These are phyloP conservation scores for Styela clava DNA, from an alignment of 23 tunicate species.

Conservation along the genomic window DNA sequence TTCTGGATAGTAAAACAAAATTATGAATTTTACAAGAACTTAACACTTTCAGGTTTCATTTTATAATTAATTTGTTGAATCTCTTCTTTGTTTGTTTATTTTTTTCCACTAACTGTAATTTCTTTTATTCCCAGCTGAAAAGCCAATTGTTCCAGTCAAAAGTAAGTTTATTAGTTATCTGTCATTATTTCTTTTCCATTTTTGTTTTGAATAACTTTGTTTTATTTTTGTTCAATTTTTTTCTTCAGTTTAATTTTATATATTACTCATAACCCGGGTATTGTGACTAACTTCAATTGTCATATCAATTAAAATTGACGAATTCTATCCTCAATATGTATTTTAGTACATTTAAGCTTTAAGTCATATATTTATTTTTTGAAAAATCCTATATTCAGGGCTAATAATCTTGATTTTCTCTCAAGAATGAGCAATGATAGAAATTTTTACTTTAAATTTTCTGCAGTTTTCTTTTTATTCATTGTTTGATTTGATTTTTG, in stretches of 20 bases:
- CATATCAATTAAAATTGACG: too few relatives aligned
- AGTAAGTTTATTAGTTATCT: not conserved
- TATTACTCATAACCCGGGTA: not conserved
- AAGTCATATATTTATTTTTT: too few relatives aligned
- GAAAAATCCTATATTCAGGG: too few relatives aligned
- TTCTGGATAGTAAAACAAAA: not conserved
- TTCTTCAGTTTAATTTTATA: too few relatives aligned
- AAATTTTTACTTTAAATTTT: too few relatives aligned
- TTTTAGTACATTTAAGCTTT: too few relatives aligned
- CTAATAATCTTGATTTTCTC: too few relatives aligned
- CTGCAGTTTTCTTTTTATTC: not conserved
- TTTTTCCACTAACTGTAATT: not conserved
- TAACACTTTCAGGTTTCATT: not conserved
- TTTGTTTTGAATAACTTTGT: too few relatives aligned
- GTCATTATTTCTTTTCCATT: too few relatives aligned
- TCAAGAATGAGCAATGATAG: not conserved
- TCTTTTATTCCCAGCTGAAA: not conserved
- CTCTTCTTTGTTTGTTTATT: not conserved
- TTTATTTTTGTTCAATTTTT: not conserved
- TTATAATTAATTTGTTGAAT: not conserved
- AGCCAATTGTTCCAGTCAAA: not conserved
- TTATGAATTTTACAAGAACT: too few relatives aligned
- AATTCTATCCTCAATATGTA: too few relatives aligned
- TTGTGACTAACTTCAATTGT: not conserved
- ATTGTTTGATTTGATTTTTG: not conserved